These are phyloP conservation scores for Atta cephalotes DNA, from an alignment of 1,140 invertebrate genomes.

Conservation along the genomic window DNA sequence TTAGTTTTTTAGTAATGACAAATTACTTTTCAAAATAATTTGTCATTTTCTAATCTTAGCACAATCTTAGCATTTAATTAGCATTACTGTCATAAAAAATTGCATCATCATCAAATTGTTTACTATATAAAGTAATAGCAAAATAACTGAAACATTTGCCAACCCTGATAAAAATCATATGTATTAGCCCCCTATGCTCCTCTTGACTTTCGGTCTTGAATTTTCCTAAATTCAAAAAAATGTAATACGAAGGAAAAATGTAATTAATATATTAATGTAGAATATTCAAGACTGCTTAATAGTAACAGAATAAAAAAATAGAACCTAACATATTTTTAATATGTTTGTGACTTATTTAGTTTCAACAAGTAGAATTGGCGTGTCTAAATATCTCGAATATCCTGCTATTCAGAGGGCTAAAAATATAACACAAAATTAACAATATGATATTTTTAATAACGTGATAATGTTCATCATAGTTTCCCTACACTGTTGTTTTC, in stretches of 20 bases:
- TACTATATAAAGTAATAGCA: too few species aligned
- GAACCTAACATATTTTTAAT: background rate
- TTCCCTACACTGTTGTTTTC: conserved; percentile 19
- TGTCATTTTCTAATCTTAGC: too few species aligned
- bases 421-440: conserved; percentile 16
- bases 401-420: background rate
- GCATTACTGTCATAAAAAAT: too few species aligned
- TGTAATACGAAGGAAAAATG: too few species aligned
- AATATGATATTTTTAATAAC: conserved; percentile 22
- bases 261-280: background rate
- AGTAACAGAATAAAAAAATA: background rate
- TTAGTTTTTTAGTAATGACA: too few species aligned
- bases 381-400: background rate
- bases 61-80: too few species aligned
- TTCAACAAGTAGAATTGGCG: background rate
- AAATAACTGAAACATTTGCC: too few species aligned
- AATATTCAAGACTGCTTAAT: conserved; percentile 17
- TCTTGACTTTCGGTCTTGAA: conserved; percentile 10
- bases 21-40: too few species aligned
- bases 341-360: background rate
- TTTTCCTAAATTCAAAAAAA: conserved; percentile 9
- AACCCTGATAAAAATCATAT: background rate
- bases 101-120: too few species aligned
- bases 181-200: background rate
- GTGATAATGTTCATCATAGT: background rate